A percentile compares a stretch with the other conserved stretches of the same genome.
Conservation (phyloP, 2,113 vertebrate species). For the Strix uralensis region DNA sequence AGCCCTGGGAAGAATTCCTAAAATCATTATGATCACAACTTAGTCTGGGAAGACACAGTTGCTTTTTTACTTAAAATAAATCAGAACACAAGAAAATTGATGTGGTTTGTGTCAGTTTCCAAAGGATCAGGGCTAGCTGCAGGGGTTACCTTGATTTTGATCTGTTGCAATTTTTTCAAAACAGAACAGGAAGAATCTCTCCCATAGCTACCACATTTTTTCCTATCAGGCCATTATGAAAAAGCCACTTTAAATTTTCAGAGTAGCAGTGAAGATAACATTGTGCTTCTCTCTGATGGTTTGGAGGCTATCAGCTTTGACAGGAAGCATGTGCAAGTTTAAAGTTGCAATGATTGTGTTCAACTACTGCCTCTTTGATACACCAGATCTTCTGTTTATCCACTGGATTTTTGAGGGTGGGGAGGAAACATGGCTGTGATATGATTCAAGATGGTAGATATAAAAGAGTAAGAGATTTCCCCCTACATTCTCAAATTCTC, state of each 20-base stretch:
- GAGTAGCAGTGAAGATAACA: conserved; percentile 16
- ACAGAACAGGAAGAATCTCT: background rate
- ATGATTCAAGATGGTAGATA: background rate
- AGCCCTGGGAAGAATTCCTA: background rate
- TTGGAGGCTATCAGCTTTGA: conserved; percentile 39
- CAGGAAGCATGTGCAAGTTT: conserved; percentile 37
- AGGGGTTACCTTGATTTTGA: conserved; percentile 12
- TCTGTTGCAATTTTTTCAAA: background rate
- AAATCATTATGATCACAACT: background rate
- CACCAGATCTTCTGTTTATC: conserved; percentile 26
- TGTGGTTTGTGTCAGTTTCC: background rate
- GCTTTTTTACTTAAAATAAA: background rate
- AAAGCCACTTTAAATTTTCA: conserved; percentile 26
- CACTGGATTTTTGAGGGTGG: conserved; percentile 6
- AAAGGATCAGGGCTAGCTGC: background rate
- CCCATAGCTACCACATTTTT: background rate
- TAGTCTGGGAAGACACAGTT: background rate
- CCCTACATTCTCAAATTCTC: background rate
- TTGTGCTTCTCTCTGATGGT: background rate
- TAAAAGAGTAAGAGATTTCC: background rate
- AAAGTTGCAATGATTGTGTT: background rate
- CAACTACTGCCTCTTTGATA: background rate
- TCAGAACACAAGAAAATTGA: conserved; percentile 2
- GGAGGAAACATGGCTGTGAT: conserved; percentile 21
- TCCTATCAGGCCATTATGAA: background rate